phyloP scores from a whole-genome alignment of 2,113 vertebrate species.

The Bubo blakistoni region DNA sequence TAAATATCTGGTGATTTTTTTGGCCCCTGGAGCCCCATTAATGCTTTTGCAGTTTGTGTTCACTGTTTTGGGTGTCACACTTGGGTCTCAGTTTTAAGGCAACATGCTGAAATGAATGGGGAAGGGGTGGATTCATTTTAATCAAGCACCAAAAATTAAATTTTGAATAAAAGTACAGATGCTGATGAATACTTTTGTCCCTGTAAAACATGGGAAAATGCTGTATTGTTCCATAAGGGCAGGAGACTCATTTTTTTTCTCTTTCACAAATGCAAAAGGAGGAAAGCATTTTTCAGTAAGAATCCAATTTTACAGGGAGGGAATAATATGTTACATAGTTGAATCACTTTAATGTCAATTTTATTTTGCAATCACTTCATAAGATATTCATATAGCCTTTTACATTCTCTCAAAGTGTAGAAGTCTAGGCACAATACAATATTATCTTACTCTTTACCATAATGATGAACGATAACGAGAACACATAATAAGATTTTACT shows the following conservation, averaged over 20 bases:
- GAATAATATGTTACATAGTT: neutral
- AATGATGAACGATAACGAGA: constrained; percentile 53
- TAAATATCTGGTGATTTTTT: neutral
- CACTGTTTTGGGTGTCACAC: neutral
- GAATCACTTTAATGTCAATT: constrained; percentile 51
- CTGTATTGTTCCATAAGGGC: neutral
- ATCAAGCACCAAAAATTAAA: neutral
- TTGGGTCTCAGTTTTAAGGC: neutral
- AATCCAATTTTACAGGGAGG: constrained; percentile 8
- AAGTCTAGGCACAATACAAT: constrained; percentile 31
- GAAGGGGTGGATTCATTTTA: neutral
- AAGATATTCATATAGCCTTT: constrained; percentile 50
- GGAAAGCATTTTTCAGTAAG: neutral
- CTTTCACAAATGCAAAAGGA: neutral
- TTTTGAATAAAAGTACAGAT: neutral
- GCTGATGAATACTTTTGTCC: neutral
- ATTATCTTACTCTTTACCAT: constrained; percentile 44
- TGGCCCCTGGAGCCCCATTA: neutral
- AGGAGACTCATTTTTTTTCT: neutral
- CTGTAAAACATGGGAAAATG: neutral
- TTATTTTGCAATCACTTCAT: constrained; percentile 49
- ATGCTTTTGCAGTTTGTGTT: neutral
- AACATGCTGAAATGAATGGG: neutral
- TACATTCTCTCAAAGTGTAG: constrained; percentile 7
- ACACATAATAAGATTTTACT: constrained; percentile 36